Percentiles rank a stretch among this genome's conserved stretches.
phyloP scores from a whole-genome alignment of 2,888 invertebrate species.

The Schrankia costaestrigalis region DNA sequence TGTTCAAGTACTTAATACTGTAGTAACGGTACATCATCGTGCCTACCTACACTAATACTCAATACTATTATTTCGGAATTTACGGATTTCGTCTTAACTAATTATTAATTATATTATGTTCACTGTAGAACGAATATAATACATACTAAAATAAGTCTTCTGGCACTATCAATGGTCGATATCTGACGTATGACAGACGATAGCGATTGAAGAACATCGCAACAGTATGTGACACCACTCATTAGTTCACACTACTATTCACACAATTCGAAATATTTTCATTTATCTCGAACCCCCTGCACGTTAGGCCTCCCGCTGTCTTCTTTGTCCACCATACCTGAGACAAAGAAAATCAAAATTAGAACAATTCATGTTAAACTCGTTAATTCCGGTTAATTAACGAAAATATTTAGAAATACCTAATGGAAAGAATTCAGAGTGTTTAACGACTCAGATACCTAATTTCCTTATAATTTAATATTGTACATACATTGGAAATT shows the following conservation, averaged over 20 bases:
- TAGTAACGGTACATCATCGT: constrained; percentile 14
- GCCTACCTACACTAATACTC: constrained; percentile 22
- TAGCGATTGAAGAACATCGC: constrained; percentile 20
- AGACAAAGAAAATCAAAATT: constrained; percentile 43
- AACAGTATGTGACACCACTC: constrained; percentile 28
- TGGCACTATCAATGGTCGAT: constrained; percentile 38
- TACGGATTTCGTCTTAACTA: constrained; percentile 33
- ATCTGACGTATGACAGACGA: constrained; percentile 27
- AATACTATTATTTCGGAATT: constrained; percentile 32
- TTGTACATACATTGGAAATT: too few relatives aligned
- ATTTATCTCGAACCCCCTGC: constrained; percentile 34
- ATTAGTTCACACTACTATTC: constrained; percentile 29
- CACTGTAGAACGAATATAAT: constrained; percentile 40
- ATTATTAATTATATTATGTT: constrained; percentile 26
- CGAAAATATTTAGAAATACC: too few relatives aligned
- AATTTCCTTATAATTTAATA: too few relatives aligned
- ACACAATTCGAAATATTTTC: constrained; percentile 24
- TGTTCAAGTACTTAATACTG: constrained; percentile 26
- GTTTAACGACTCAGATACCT: too few relatives aligned
- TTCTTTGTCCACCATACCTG: constrained; percentile 55
- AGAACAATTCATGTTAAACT: not conserved
- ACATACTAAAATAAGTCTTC: constrained; percentile 48
- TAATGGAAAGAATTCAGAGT: too few relatives aligned
- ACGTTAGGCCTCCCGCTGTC: constrained; percentile 48
- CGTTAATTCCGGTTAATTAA: too few relatives aligned